Evolutionary conservation across 2,888 invertebrate species (phyloP), one percentile per base, ranked within the genome.

Genomic region (Marasmarcha lunaedactyla): DNA sequence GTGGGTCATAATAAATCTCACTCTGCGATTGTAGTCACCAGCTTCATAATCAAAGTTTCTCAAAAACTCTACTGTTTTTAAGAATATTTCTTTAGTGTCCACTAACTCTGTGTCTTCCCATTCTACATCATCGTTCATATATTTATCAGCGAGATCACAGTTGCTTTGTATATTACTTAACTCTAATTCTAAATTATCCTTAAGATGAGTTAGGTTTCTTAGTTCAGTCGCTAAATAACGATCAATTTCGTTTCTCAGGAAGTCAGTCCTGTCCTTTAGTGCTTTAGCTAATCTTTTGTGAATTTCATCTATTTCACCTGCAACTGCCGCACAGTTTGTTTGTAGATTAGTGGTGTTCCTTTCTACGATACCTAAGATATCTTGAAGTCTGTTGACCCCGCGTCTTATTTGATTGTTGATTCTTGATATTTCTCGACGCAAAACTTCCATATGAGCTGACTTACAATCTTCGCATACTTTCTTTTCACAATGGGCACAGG

Each of bases 381-480:
- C 96, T 73, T 95, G 94, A 47, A 97, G 79, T 50, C 95, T 88
- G 71, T 95, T 95, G 42, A 97, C 79, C 38, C 95, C 94, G 56
- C 97, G 88, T 42, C 94, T 88, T 45, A 95, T 90, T 87, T 95
- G 94, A 66, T 93, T 93, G 64, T 95, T 92, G 43, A 96, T 91
- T 61, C 96, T 88, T 45, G 90, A 86, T 35, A 97, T 94, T 85
- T 97, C 97, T 43, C 97, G 88, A 52, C 96, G 89, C 43, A 98
- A 84, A 50, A 97, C 96, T 68, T 98, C 97, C 90, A 96, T 93
- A 71, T 98, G 98, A 10, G 96, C 95, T 42, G 92, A 90, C 72
- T 97, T 97, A 81, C 99, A 99, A 63, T 97, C 96, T 52, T 93
- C 91, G 74, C 98, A 99, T 47, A 98, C 92, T 81, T 96, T 95